Percentiles rank a stretch among this genome's conserved stretches.
phyloP scores from a whole-genome alignment of 2,113 vertebrate species.

The Dromas ardeola region DNA sequence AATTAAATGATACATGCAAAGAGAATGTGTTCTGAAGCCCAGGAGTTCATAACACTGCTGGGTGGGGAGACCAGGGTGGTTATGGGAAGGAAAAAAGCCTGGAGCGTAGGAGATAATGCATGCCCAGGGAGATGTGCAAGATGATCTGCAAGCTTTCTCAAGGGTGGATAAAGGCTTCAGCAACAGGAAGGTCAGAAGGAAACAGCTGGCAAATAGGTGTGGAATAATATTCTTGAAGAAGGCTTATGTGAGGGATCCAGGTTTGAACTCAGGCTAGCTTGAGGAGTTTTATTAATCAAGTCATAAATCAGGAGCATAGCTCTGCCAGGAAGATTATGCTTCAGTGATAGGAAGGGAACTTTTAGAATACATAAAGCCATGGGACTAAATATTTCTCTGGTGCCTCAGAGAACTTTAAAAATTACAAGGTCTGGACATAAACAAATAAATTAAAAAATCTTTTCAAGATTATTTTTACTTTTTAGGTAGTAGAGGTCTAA shows the following conservation, averaged over 20 bases:
- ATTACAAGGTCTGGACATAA: background rate
- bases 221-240: background rate
- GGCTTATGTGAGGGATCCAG: background rate
- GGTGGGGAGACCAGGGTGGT: background rate
- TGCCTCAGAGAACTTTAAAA: background rate
- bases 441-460: background rate
- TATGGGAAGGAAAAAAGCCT: background rate
- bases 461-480: background rate
- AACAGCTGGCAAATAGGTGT: background rate
- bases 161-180: background rate
- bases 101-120: background rate
- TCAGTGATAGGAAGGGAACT: background rate
- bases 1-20: background rate
- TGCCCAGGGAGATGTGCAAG: background rate
- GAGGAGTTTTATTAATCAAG: background rate
- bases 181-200: conserved; percentile 41
- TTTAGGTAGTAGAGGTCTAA: background rate
- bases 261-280: background rate
- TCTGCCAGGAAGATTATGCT: background rate
- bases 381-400: background rate
- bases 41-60: background rate
- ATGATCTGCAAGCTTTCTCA: background rate
- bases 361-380: background rate
- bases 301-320: background rate
- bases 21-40: background rate